Base-by-base conservation (phyloP, 2,888 invertebrate species). In the Drosophila bunnanda region DNA sequence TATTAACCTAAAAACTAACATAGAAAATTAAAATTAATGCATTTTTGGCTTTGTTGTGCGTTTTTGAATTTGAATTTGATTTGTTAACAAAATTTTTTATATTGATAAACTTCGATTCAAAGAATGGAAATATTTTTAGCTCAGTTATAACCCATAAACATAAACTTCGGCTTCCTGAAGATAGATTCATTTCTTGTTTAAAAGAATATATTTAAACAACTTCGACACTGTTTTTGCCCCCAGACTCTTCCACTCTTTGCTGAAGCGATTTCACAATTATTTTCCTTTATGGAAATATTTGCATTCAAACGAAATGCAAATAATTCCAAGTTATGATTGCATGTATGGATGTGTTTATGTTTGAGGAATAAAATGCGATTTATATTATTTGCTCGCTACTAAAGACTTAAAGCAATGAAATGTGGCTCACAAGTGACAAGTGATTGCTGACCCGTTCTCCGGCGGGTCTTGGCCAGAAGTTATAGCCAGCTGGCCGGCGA, bases 401-500 rank as follows among this genome's bases (percentile, higher is more conserved):
- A 57, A 68, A 57, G 68, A 43, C 39, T 56, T 67, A 50, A 68
- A 68, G 69, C 57, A 17, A 1, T 12, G 13, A 12, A 32, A 41
- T 15, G 9, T 32, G 28, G 61, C 30, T 32, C 15, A 28, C 59
- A 41, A 64, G 56, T 50, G 65, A 20, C 56, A 48, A 57, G 56
- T 50, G 57, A 69, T 69, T 58, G 43, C 30, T 38, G 55, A 55
- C 28, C 54, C 43, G 15, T 43, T 22, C 43, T 48, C 30, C 13
- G 13, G 8, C 30, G 17, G 32, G 15, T 53, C 20, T 32, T 68
- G 55, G 70, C 61, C 50, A 25, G 28, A 70, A 70, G 71, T 65
- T 60, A 58, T 53, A 48, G 58, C 44, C 83, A 80, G 67, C 73
- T 86, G 65, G 80, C 68, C 58, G 69, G 36, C 38, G 34, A 50